phyloP scores from a whole-genome alignment of 2,888 invertebrate genomes.

The Herminia tarsipennalis region DNA sequence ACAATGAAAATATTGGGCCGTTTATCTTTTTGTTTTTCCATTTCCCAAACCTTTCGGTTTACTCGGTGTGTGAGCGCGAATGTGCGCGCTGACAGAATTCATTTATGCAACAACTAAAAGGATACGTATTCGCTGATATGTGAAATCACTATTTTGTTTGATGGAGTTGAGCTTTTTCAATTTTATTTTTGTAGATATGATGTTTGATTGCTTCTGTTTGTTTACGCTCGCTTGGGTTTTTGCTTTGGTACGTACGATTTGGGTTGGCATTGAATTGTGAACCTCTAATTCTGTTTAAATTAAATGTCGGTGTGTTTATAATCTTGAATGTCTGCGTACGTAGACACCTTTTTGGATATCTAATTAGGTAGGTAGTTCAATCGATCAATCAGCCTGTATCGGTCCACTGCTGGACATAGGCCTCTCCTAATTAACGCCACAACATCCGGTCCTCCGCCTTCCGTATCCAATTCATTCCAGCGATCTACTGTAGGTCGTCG shows the following conservation, averaged over 20 bases:
- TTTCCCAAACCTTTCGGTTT: constrained; percentile 58
- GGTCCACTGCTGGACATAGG: no score
- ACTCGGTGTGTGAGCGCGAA: constrained; percentile 56
- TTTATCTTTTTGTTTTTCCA: constrained; percentile 74
- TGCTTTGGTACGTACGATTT: constrained; percentile 3
- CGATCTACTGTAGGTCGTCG: no score
- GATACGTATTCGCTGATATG: constrained; percentile 68
- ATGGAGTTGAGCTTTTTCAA: constrained; percentile 49
- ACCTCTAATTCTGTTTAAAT: no score
- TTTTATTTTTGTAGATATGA: constrained; percentile 41
- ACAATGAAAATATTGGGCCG: constrained; percentile 79
- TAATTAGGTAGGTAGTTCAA: no score
- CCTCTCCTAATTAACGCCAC: no score
- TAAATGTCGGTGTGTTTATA: no score
- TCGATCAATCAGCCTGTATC: no score
- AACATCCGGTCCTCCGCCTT: no score
- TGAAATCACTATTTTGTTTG: constrained; percentile 73
- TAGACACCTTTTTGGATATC: no score
- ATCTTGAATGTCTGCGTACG: no score
- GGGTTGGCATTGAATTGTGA: background rate
- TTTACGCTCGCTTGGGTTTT: constrained; percentile 26
- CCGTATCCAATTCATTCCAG: no score
- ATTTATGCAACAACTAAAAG: constrained; percentile 69
- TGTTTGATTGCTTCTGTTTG: constrained; percentile 23
- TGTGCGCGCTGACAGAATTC: constrained; percentile 71